Conservation (phyloP, 2,888 invertebrate species). For the Sympetrum striolatum region DNA sequence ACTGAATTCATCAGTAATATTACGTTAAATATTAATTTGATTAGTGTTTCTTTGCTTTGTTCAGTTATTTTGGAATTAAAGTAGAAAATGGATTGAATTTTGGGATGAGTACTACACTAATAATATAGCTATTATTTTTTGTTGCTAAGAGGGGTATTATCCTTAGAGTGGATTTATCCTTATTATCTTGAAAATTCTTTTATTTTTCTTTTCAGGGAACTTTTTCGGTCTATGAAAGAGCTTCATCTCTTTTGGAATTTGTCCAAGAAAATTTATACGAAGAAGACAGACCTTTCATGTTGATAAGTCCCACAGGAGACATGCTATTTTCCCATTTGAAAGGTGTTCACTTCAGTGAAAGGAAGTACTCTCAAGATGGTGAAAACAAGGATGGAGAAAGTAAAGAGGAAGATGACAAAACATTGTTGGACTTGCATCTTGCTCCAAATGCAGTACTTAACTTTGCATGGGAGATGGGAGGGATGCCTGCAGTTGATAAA, state of each 20-base stretch:
- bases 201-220: slow-evolving; percentile 73
- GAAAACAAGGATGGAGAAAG: slow-evolving; percentile 26
- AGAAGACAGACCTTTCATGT: slow-evolving; percentile 70
- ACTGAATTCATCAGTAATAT: too few relatives aligned
- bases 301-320: slow-evolving; percentile 73
- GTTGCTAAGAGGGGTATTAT: too few relatives aligned
- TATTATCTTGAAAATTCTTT: too few relatives aligned
- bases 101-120: too few relatives aligned
- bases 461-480: slow-evolving; percentile 66
- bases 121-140: too few relatives aligned
- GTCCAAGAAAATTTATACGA: slow-evolving; percentile 78
- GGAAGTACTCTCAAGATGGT: slow-evolving; percentile 50
- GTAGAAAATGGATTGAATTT: too few relatives aligned
- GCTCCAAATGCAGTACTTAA: slow-evolving; percentile 84
- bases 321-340: slow-evolving; percentile 61
- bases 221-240: slow-evolving; percentile 83
- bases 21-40: too few relatives aligned
- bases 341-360: slow-evolving; percentile 52
- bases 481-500: slow-evolving; percentile 47
- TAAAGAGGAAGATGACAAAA: slow-evolving; percentile 72
- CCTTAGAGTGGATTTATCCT: too few relatives aligned
- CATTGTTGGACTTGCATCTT: slow-evolving; percentile 78
- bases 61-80: too few relatives aligned
- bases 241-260: slow-evolving; percentile 76
- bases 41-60: too few relatives aligned